Conservation (phyloP, 2,888 invertebrate genomes). For the Drosophila nigritarsus region DNA sequence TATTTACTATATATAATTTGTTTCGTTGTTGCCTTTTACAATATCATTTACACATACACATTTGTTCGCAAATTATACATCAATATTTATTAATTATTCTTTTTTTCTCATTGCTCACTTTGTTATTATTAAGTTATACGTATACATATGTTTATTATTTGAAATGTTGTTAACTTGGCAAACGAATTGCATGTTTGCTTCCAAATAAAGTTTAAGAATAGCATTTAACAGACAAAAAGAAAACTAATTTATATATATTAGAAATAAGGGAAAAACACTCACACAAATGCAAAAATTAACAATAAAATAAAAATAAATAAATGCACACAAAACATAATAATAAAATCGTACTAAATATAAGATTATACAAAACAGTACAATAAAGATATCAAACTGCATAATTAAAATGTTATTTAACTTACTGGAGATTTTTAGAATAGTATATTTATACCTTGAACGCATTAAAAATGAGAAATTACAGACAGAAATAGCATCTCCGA, state of each 20-base stretch:
- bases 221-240: slow-evolving; percentile 60
- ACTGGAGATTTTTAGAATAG: not conserved
- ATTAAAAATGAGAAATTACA: not conserved
- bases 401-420: not conserved
- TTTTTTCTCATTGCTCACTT: slow-evolving; percentile 22
- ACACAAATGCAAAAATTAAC: slow-evolving; percentile 27
- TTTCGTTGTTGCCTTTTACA: slow-evolving; percentile 37
- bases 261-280: slow-evolving; percentile 39
- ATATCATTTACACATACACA: slow-evolving; percentile 14
- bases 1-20: slow-evolving; percentile 43
- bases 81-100: slow-evolving; percentile 44
- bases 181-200: slow-evolving; percentile 59
- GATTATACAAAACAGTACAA: slow-evolving; percentile 33
- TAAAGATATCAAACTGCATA: slow-evolving; percentile 45
- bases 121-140: slow-evolving; percentile 19
- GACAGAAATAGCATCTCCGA: not conserved
- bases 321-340: slow-evolving; percentile 42
- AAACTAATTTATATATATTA: slow-evolving; percentile 59
- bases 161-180: slow-evolving; percentile 63
- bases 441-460: not conserved
- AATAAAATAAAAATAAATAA: slow-evolving; percentile 29
- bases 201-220: slow-evolving; percentile 62
- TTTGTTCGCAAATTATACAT: slow-evolving; percentile 25
- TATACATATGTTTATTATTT: slow-evolving; percentile 31
- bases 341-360: slow-evolving; percentile 32